Evolutionary conservation across 1,140 invertebrate genomes (phyloP).

Genomic region (Dufourea novaeangliae): DNA sequence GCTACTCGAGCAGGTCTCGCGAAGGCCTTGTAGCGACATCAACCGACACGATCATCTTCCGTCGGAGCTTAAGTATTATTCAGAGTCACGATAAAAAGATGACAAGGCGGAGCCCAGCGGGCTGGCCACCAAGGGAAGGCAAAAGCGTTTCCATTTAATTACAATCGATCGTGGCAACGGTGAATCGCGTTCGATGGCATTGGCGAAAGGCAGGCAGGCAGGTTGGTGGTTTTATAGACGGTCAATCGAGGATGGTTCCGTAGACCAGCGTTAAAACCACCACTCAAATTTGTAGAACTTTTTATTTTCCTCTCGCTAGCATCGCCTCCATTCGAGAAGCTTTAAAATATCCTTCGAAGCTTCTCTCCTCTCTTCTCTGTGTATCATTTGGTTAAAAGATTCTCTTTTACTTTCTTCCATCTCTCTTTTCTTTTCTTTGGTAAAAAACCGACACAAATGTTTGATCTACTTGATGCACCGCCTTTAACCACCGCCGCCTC

Average conservation of each 20-base stretch:
- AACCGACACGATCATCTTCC: background rate
- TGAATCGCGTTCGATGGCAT: conserved; percentile 55
- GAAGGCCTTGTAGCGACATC: conserved; percentile 8
- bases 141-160: conserved; percentile 67
- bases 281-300: conserved; percentile 67
- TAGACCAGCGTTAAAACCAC: conserved; percentile 60
- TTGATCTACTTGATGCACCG: conserved; percentile 63
- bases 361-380: conserved; percentile 4
- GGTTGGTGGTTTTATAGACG: conserved; percentile 58
- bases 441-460: conserved; percentile 49
- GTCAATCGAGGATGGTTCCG: conserved; percentile 52
- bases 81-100: conserved; percentile 42
- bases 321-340: conserved; percentile 32
- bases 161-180: conserved; percentile 56
- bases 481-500: conserved; percentile 45
- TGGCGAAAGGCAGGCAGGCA: conserved; percentile 18
- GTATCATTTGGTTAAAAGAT: conserved; percentile 62
- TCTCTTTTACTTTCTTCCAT: conserved; percentile 13
- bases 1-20: background rate
- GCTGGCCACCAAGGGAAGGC: conserved; percentile 20
- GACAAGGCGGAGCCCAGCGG: conserved; percentile 23
- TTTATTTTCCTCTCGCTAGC: conserved; percentile 43
- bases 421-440: background rate
- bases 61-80: conserved; percentile 53
- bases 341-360: conserved; percentile 59